phyloP scores from a whole-genome alignment of 2,797 vertebrate genomes.

The Amblyraja radiata region DNA sequence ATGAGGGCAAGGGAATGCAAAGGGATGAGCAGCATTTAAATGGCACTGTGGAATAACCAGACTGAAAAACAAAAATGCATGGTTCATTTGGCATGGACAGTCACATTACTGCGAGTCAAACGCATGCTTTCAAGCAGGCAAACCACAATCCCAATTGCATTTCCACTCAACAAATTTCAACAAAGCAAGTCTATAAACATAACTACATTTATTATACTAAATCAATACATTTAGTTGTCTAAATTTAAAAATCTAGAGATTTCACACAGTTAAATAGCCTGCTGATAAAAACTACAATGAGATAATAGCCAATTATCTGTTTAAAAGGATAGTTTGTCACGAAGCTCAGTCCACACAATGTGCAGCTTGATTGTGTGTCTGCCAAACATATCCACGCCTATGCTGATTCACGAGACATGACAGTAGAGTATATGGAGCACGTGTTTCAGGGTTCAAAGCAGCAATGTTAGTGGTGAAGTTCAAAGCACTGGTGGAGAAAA shows the following conservation, averaged over 20 bases:
- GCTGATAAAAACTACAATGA: slow-evolving; percentile 22
- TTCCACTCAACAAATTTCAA: neutral
- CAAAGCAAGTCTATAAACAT: neutral
- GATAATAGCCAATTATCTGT: neutral
- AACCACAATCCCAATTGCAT: neutral
- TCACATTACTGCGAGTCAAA: neutral
- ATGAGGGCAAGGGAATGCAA: neutral
- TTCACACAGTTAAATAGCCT: neutral
- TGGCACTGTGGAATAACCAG: neutral
- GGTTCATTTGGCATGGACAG: neutral
- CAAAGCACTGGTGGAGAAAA: neutral
- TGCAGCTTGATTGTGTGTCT: neutral
- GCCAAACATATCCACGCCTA: neutral
- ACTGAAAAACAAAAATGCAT: neutral
- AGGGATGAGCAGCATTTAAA: neutral
- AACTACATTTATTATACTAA: slow-evolving; percentile 28
- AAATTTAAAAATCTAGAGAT: neutral
- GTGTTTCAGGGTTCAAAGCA: neutral
- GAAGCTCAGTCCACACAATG: neutral
- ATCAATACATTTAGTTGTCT: slow-evolving; percentile 23
- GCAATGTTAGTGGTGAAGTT: neutral
- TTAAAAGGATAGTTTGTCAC: neutral
- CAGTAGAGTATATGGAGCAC: neutral
- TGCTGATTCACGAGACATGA: neutral
- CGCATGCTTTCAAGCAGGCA: neutral